Evolutionary conservation across 2,888 invertebrate species (phyloP), one percentile per base, ranked within the genome.

Genomic region (Drosophila leonis): DNA sequence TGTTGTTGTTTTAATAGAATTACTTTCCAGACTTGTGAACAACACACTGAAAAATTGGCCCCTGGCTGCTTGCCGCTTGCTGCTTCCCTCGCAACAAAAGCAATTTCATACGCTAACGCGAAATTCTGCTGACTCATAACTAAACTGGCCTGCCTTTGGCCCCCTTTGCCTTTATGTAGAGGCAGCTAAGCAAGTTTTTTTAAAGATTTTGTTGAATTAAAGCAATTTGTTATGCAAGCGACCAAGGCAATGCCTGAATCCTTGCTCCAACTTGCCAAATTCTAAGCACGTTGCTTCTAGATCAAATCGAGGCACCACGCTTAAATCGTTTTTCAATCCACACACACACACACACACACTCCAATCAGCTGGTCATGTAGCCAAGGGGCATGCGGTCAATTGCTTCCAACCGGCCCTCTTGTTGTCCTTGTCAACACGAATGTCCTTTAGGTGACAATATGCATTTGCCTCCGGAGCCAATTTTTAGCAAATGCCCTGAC

Each of bases 241-340:
- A 35, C 41, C 29, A 27, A 3, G 18, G 54, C 51, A 9, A 18
- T 12, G 20, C 18, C 5, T 49, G 10, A 29, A 18, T 12, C 8
- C 41, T 18, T 4, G 31, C 49, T 18, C 15, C 46, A 13, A 7
- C 24, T 44, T 31, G 15, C 18, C 15, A 48, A 65, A 90, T 90
- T 84, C 84, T 55, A 48, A 44, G 56, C 90, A 84, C 90, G 90
- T 88, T 61, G 27, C 29, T 35, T 13, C 49, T 15, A 27, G n/a
- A 37, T 57, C 57, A 70, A 66, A 55, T 66, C 52, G 60, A 39
- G 49, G 18, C 18, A 18, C 55, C 51, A 74, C 65, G 60, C 52
- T 78, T 76, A 79, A 90, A 84, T 76, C 76, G 74, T 63, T 90
- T 78, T 84, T 79, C 76, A 76, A 90, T 79, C 65, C 71, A 67